Evolutionary conservation across 2,113 vertebrate genomes (phyloP).

Genomic region (Tyrannus savana): DNA sequence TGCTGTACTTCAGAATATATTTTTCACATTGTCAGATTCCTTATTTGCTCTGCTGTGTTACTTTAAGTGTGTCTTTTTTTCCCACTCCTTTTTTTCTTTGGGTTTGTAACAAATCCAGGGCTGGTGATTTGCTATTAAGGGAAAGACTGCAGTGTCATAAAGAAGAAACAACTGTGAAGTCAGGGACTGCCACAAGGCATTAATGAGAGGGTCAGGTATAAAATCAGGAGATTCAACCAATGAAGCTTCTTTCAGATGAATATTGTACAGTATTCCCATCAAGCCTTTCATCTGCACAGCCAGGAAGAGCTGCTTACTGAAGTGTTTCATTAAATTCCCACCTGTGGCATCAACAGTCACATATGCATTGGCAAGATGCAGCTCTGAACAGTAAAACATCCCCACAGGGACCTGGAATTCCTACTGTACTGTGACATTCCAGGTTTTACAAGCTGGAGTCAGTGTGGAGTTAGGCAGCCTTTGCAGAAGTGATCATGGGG

Average conservation of each 20-base stretch:
- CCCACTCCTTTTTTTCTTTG: not conserved
- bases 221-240: not conserved
- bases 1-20: not conserved
- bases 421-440: not conserved
- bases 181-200: not conserved
- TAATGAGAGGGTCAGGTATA: not conserved
- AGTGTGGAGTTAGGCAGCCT: not conserved
- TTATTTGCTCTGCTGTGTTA: not conserved
- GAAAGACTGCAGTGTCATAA: not conserved
- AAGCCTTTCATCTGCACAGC: not conserved
- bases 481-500: not conserved
- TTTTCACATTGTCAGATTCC: not conserved
- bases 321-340: not conserved
- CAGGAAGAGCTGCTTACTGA: not conserved
- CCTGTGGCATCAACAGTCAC: not conserved
- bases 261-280: not conserved
- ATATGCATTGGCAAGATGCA: not conserved
- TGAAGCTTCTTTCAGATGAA: not conserved
- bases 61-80: not conserved
- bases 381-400: not conserved
- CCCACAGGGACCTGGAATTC: not conserved
- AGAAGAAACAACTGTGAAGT: not conserved
- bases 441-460: not conserved
- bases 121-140: not conserved
- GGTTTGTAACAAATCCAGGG: not conserved